phyloP scores from a whole-genome alignment of 2,797 vertebrate genomes.

The Zenarchopterus dispar region DNA sequence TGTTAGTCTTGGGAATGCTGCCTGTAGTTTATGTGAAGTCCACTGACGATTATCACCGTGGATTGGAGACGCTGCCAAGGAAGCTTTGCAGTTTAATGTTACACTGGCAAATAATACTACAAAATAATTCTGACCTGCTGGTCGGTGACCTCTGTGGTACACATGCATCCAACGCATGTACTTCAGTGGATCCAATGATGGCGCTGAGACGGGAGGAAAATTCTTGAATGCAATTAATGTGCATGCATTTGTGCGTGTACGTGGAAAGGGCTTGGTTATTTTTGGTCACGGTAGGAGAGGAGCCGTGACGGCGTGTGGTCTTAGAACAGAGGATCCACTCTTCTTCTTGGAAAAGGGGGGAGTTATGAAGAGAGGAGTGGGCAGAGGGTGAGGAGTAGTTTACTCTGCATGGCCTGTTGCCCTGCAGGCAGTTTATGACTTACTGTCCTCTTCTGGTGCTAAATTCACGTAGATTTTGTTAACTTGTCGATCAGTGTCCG shows the following conservation, averaged over 20 bases:
- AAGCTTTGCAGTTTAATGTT: constrained; percentile 52
- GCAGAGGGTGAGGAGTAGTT: constrained; percentile 48
- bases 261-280: constrained; percentile 72
- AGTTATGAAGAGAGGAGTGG: constrained; percentile 33
- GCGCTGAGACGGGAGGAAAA: constrained; percentile 27
- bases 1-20: constrained; percentile 60
- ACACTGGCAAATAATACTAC: constrained; percentile 24
- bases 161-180: background rate
- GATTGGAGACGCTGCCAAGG: constrained; percentile 21
- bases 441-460: constrained; percentile 35
- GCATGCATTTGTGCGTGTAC: constrained; percentile 54
- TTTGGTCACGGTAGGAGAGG: constrained; percentile 76
- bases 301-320: constrained; percentile 81
- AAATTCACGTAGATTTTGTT: constrained; percentile 27
- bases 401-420: constrained; percentile 71
- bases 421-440: constrained; percentile 59
- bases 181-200: constrained; percentile 18
- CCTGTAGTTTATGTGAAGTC: constrained; percentile 44
- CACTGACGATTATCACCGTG: constrained; percentile 53
- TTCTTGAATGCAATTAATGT: constrained; percentile 16
- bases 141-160: constrained; percentile 6
- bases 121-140: background rate
- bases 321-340: constrained; percentile 78
- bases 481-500: constrained; percentile 29
- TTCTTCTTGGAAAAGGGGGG: constrained; percentile 61